Percentiles rank a stretch among this genome's conserved stretches.
Conservation (phyloP, 2,888 invertebrate species). For the Parnassius orleans region DNA sequence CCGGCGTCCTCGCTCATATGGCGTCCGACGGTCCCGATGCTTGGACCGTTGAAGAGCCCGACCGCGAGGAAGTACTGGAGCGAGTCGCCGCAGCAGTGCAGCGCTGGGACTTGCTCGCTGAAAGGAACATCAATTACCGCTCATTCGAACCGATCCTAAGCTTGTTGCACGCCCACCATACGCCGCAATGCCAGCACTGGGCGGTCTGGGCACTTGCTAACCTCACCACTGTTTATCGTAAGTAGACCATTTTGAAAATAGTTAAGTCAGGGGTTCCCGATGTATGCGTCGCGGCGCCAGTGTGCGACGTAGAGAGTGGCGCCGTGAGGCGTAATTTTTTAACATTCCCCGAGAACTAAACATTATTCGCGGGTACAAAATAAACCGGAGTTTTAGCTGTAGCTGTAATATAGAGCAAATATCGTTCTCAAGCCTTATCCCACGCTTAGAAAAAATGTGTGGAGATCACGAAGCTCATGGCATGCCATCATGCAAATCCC, state of each 20-base stretch:
- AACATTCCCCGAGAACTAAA: too few relatives aligned
- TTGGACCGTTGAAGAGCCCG: conserved; percentile 89
- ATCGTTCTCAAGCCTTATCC: too few relatives aligned
- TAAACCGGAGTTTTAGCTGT: too few relatives aligned
- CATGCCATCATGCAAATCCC: too few relatives aligned
- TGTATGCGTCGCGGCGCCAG: too few relatives aligned
- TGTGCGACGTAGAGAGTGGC: too few relatives aligned
- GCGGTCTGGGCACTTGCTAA: conserved; percentile 99
- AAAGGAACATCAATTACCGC: conserved; percentile 97
- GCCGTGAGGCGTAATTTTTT: too few relatives aligned
- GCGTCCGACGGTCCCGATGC: conserved; percentile 93
- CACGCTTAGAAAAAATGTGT: too few relatives aligned
- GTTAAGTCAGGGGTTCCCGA: too few relatives aligned
- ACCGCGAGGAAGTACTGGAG: conserved; percentile 85
- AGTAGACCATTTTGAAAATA: conserved; percentile 61
- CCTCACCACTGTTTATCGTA: conserved; percentile 94
- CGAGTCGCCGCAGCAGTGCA: conserved; percentile 91
- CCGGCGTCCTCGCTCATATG: conserved; percentile 97
- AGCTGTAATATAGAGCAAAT: too few relatives aligned
- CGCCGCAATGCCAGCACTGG: conserved; percentile 97
- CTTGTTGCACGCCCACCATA: conserved; percentile 90
- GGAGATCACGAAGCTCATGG: too few relatives aligned
- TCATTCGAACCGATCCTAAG: conserved; percentile 95
- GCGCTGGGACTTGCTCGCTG: conserved; percentile 92
- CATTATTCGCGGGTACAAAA: too few relatives aligned